Evolutionary conservation across 2,797 vertebrate genomes (phyloP).

Genomic region (Tympanoctomys barrerae): DNA sequence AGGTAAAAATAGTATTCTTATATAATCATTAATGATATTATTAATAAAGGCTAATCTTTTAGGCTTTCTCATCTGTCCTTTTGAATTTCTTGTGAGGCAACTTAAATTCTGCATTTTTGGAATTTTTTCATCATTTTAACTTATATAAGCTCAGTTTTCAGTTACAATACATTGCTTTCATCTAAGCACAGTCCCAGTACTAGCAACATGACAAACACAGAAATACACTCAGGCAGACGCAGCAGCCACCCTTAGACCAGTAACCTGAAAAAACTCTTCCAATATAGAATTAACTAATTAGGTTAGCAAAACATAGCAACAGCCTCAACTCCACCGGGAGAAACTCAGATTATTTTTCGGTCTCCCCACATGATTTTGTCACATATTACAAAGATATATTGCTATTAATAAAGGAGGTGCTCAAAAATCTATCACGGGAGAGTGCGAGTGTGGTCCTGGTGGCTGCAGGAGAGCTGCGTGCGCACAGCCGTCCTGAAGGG

Average conservation of each 20-base stretch:
- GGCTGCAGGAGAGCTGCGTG: not conserved
- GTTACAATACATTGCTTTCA: slow-evolving; percentile 63
- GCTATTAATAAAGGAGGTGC: slow-evolving; percentile 5
- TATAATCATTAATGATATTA: slow-evolving; percentile 53
- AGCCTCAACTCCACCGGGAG: not conserved
- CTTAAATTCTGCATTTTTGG: slow-evolving; percentile 40
- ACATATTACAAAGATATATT: not conserved
- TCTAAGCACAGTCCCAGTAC: not conserved
- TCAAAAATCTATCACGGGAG: not conserved
- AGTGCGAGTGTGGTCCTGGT: not conserved
- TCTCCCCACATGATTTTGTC: not conserved
- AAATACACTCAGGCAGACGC: not conserved
- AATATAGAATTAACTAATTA: slow-evolving; percentile 56
- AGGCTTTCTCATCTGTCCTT: slow-evolving; percentile 22
- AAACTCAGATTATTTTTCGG: slow-evolving; percentile 51
- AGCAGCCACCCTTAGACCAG: not conserved
- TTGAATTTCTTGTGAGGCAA: slow-evolving; percentile 49
- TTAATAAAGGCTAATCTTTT: slow-evolving; percentile 38
- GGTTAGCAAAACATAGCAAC: slow-evolving; percentile 43
- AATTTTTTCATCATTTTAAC: slow-evolving; percentile 59
- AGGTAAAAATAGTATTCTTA: slow-evolving; percentile 43
- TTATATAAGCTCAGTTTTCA: slow-evolving; percentile 39
- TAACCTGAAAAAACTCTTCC: slow-evolving; percentile 46
- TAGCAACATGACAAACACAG: slow-evolving; percentile 28
- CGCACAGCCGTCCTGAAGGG: not conserved